Base-by-base conservation (phyloP, 2,888 invertebrate species). In the Hypena proboscidalis region DNA sequence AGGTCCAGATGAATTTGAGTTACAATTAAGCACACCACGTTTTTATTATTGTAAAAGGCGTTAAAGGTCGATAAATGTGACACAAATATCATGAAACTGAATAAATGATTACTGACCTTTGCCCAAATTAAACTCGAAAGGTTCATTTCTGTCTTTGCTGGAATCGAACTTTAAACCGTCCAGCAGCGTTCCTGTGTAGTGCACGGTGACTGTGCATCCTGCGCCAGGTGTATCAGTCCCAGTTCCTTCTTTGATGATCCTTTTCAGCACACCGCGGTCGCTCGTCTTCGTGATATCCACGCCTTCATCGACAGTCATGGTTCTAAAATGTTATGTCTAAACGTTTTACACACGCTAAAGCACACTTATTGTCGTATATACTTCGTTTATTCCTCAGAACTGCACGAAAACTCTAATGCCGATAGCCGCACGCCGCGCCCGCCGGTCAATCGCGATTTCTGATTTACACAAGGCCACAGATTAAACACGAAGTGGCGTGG, bases 91-190 rank as follows among this genome's bases (percentile, higher is more conserved):
- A n/a, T n/a, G n/a, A 4, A 30, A 35, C 14, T 4, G 2, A 38
- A 19, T 33, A 46, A 14, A 35, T 15, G 22, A 11, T 37, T 30
- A 53, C 67, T 70, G 86, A 95, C 97, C 96, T 93, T 95, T 95
- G 49, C 97, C 98, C 30, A 99, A 89, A 57, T 93, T 92, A 79
- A 99, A 99, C 68, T 95, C 93, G 75, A 99, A 99, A 0, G 96
- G 95, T 49, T 95, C 94, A 51, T 94, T 93, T 46, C 97, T 93
- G 62, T 96, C 95, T 59, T 94, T 92, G 78, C 97, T 98, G 0
- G 98, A 97, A 85, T 99, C 99, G 77, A 99, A 99, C 74, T 96
- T 94, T 2, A 95, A 95, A 22, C 99, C 99, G 85, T 98, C 96
- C 14, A 93, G 73, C 17, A 99, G 91, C 1, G 95, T 96, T 17